Evolutionary conservation across 2,888 invertebrate species (phyloP), one percentile per base, ranked within the genome.

Genomic region (Metalampra italica): DNA sequence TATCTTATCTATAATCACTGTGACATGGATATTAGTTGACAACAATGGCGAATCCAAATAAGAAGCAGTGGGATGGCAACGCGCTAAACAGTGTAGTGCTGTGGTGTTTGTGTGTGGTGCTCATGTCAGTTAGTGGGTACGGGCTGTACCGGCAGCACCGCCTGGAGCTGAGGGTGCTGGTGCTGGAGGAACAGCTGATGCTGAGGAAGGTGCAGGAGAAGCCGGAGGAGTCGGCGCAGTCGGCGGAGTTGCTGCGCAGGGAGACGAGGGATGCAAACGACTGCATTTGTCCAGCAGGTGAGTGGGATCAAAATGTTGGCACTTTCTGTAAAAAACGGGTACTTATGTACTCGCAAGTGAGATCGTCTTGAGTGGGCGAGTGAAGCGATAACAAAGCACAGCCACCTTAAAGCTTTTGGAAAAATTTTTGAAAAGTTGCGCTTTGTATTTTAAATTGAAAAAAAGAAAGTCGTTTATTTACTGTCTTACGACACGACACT

Each of bases 251-350:
- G 55, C 61, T 81, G 57, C 68, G 71, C 51, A 68, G 84, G 43
- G 71, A 79, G 46, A 70, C 70, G 46, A 78, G 88, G 50, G 87
- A 89, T 63, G 77, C 74, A 5, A 71, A 66, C 32, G 88, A 89
- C 55, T 89, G 88, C 72, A 68, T 77, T 15, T 89, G 88, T 74
- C 88, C 88, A 54, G 68, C 83, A 89, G 88, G 88, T 86, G 57
- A 70, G 82, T 68, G 45, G 32, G 43, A 4, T 11, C n/a, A n/a
- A 9, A 7, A 3, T 37, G 12, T 42, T 29, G 13, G 11, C 3
- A 3, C 1, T 37, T 12, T 37, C 13, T 12, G 40, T 14, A 39
- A 8, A n/a, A n/a, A n/a, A n/a, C n/a, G n/a, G n/a, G n/a, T n/a
- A n/a, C n/a, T n/a, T n/a, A n/a, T 5, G 11, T 38, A 11, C 7